phyloP scores from a whole-genome alignment of 2,113 vertebrate genomes.

The Orthonyx spaldingii region DNA sequence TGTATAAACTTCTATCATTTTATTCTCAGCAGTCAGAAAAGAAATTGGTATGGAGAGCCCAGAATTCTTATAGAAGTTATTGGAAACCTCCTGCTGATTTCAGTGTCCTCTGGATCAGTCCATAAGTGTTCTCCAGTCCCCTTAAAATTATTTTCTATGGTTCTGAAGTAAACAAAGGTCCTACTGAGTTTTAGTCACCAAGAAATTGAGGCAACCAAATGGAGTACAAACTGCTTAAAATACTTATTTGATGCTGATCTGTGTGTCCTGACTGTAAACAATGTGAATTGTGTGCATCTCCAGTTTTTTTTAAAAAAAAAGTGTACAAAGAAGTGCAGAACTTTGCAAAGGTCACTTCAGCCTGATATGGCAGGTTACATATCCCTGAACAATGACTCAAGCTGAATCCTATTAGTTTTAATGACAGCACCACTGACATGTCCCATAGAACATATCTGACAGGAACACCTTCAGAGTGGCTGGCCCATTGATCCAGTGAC shows the following conservation, averaged over 20 bases:
- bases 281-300: not conserved
- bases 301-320: not conserved
- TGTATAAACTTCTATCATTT: not conserved
- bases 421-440: not conserved
- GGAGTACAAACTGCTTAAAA: not conserved
- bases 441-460: not conserved
- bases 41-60: not conserved
- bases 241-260: not conserved
- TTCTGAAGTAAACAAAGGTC: not conserved
- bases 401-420: not conserved
- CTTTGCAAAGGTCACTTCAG: not conserved
- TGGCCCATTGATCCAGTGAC: not conserved
- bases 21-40: not conserved
- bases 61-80: not conserved
- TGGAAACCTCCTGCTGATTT: not conserved
- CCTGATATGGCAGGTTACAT: not conserved
- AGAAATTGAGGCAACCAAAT: not conserved
- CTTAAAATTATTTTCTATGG: not conserved
- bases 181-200: not conserved
- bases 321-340: not conserved
- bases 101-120: not conserved
- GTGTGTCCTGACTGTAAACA: not conserved
- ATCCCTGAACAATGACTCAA: not conserved
- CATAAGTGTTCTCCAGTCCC: not conserved
- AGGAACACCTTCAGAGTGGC: not conserved